Evolutionary conservation across 1,140 invertebrate genomes (phyloP), one percentile per base, ranked within the genome.

Genomic region (Pogonomyrmex californicus): DNA sequence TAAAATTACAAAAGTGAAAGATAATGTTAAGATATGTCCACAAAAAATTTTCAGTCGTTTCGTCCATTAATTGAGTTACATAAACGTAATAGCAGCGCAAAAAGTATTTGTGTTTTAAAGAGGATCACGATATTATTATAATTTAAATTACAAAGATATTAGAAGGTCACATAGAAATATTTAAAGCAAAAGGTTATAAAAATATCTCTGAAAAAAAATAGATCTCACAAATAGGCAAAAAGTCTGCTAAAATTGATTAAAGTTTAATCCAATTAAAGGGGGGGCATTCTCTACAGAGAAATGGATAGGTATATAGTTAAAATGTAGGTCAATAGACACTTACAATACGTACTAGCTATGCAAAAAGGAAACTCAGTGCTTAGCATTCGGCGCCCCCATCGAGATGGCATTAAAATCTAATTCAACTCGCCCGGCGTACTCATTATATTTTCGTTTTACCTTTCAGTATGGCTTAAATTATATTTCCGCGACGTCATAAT

Each of bases 381-480:
- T 83, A 60, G n/a, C 79, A 73, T 83, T 60, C 68, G 68, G 10
- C 79, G 41, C 44, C 47, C 17, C 3, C 5, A 49, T 60, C 66
- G 23, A 49, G 41, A n/a, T 38, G 54, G 54, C 41, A 73, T 83
- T 83, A 83, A 83, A 83, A 83, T 75, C 68, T 73, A 70, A 83
- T 83, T 83, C 68, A 73, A 73, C 79, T 70, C 44, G 63, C 63
- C 51, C 79, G 62, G 41, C 60, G 33, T 36, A 36, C 33, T 75
- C 79, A 75, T 73, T 83, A 83, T 75, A 83, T 83, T 75, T 83
- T 83, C 79, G 79, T 83, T 83, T 75, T 44, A 47, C 68, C 79
- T 73, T 81, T 75, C 79, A 75, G 79, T 60, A 30, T 49, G 79
- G 54, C 49, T 73, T 58, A 62, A 83, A 83, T 83, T 60, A 83